These are phyloP conservation scores for Nestor notabilis DNA, from an alignment of 2,113 vertebrate species.

Conservation along the genomic window DNA sequence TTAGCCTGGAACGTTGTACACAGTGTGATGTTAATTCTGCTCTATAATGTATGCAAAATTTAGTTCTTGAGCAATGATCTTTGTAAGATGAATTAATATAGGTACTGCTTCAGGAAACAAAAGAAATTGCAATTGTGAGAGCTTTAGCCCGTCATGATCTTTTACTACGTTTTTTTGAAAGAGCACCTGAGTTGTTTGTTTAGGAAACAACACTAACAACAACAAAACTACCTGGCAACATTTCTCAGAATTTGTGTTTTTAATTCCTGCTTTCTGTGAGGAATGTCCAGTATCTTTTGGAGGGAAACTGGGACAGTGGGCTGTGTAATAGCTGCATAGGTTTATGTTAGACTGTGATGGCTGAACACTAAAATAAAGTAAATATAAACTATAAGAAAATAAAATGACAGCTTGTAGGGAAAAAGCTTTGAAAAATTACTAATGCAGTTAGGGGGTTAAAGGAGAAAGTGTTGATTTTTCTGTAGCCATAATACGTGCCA, in stretches of 20 bases:
- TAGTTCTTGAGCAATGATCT: slow-evolving; percentile 85
- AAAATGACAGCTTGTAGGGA: slow-evolving; percentile 49
- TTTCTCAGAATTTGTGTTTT: neutral
- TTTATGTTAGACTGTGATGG: slow-evolving; percentile 14
- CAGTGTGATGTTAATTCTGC: slow-evolving; percentile 93
- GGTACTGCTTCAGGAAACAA: slow-evolving; percentile 81
- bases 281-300: slow-evolving; percentile 6
- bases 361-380: neutral
- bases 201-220: neutral
- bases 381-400: slow-evolving; percentile 42
- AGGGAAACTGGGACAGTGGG: slow-evolving; percentile 55
- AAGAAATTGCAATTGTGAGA: slow-evolving; percentile 74
- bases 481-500: slow-evolving; percentile 59
- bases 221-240: slow-evolving; percentile 38
- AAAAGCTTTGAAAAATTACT: slow-evolving; percentile 63
- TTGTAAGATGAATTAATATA: slow-evolving; percentile 84
- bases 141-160: slow-evolving; percentile 58
- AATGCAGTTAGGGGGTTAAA: slow-evolving; percentile 63
- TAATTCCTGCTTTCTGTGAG: slow-evolving; percentile 22
- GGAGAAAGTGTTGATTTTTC: slow-evolving; percentile 55
- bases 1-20: slow-evolving; percentile 92
- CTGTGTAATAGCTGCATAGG: neutral
- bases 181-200: slow-evolving; percentile 44
- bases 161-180: slow-evolving; percentile 53
- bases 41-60: slow-evolving; percentile 97